Percentiles rank a stretch among this genome's conserved stretches.
Evolutionary conservation across 2,888 invertebrate genomes (phyloP).

Genomic region (Monoplex corrugatus): DNA sequence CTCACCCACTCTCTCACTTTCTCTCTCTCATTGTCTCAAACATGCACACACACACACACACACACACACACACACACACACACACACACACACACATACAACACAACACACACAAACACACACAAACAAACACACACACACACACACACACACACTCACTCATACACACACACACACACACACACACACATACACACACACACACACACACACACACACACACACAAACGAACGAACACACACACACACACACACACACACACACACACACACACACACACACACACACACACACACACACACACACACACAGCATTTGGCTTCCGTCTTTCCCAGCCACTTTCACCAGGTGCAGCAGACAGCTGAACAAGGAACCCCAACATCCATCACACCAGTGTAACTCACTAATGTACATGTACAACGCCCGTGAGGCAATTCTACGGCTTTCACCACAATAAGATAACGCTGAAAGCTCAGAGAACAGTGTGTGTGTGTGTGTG

Average conservation of each 20-base stretch:
- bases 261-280: background rate
- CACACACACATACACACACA: background rate
- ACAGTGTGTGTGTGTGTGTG: too few species aligned
- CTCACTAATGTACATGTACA: too few species aligned
- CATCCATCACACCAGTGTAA: too few species aligned
- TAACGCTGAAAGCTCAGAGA: background rate
- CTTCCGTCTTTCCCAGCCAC: too few species aligned
- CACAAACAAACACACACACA: background rate
- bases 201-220: background rate
- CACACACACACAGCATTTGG: too few species aligned
- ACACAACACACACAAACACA: background rate
- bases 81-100: background rate
- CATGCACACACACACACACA: background rate
- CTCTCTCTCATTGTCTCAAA: too few species aligned
- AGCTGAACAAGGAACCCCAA: too few species aligned
- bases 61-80: background rate
- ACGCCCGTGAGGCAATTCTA: too few species aligned
- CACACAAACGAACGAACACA: background rate
- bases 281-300: conserved; percentile 11
- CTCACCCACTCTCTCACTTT: too few species aligned
- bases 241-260: background rate
- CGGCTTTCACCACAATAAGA: too few species aligned
- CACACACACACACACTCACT: background rate
- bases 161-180: conserved; percentile 1
- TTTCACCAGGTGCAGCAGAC: too few species aligned